Evolutionary conservation across 2,888 invertebrate species (phyloP).

Genomic region (Anoncus sp.): DNA sequence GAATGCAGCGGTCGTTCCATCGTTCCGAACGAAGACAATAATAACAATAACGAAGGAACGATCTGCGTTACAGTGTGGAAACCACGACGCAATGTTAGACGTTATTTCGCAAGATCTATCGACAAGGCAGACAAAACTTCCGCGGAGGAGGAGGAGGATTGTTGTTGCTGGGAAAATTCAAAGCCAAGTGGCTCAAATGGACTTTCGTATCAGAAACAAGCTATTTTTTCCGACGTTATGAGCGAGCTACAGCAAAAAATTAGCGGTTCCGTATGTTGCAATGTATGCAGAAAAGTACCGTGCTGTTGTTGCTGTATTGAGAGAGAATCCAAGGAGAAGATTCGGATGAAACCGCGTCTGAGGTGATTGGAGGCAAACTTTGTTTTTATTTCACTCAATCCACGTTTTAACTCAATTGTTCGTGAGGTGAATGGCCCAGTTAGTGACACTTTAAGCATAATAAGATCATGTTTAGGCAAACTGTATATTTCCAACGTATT

Average conservation of each 20-base stretch:
- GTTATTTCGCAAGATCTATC: slow-evolving; percentile 69
- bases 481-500: too few species aligned
- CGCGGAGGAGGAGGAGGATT: slow-evolving; percentile 56
- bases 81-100: slow-evolving; percentile 67
- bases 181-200: slow-evolving; percentile 68
- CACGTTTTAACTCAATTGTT: too few species aligned
- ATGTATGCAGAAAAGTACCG: slow-evolving; percentile 67
- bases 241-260: slow-evolving; percentile 76
- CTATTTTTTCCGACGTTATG: slow-evolving; percentile 75
- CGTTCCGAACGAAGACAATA: slow-evolving; percentile 37
- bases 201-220: slow-evolving; percentile 73
- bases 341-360: slow-evolving; percentile 11
- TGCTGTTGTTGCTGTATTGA: slow-evolving; percentile 67
- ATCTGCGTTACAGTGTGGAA: slow-evolving; percentile 72
- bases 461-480: too few species aligned
- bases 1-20: slow-evolving; percentile 61
- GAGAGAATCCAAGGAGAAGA: background rate
- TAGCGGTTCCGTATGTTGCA: slow-evolving; percentile 68
- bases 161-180: slow-evolving; percentile 57
- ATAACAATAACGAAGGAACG: slow-evolving; percentile 56
- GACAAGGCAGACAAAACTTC: slow-evolving; percentile 38
- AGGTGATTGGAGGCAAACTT: too few species aligned
- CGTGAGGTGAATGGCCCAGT: too few species aligned
- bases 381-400: too few species aligned
- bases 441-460: too few species aligned